Conservation (phyloP, 2,113 vertebrate species). For the Microtus montanus region DNA sequence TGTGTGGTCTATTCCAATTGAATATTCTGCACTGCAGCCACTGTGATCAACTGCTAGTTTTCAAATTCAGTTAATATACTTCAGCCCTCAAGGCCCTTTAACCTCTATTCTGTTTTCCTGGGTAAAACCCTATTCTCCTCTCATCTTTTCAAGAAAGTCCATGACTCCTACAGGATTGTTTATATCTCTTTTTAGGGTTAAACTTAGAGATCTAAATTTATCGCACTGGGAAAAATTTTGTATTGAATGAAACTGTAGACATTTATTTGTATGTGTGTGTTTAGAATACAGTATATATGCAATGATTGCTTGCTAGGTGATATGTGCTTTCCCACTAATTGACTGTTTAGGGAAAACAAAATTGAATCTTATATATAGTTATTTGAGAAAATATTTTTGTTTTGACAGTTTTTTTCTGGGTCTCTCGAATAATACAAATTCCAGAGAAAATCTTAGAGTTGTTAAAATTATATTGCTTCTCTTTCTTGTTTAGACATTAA, state of each 20-base stretch:
- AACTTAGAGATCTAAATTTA: background rate
- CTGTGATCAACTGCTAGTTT: background rate
- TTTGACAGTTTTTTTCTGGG: background rate
- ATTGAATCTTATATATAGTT: background rate
- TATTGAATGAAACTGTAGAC: background rate
- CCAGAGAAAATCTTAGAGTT: background rate
- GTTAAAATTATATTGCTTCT: background rate
- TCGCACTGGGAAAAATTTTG: background rate
- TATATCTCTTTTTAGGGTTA: background rate
- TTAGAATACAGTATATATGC: background rate
- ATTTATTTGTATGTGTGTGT: background rate
- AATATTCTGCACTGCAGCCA: background rate
- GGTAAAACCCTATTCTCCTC: background rate
- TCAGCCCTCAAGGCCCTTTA: constrained; percentile 39
- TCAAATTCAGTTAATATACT: background rate
- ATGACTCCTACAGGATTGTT: background rate
- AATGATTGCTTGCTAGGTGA: background rate
- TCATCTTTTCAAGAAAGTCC: background rate
- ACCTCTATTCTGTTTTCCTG: constrained; percentile 1
- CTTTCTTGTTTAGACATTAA: background rate
- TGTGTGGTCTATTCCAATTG: background rate
- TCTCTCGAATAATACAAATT: constrained; percentile 3
- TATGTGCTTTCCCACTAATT: background rate
- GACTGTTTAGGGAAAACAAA: background rate
- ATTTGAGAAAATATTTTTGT: constrained; percentile 3